Evolutionary conservation across 2,888 invertebrate genomes (phyloP), one percentile per base, ranked within the genome.

Genomic region (Noctua comes): DNA sequence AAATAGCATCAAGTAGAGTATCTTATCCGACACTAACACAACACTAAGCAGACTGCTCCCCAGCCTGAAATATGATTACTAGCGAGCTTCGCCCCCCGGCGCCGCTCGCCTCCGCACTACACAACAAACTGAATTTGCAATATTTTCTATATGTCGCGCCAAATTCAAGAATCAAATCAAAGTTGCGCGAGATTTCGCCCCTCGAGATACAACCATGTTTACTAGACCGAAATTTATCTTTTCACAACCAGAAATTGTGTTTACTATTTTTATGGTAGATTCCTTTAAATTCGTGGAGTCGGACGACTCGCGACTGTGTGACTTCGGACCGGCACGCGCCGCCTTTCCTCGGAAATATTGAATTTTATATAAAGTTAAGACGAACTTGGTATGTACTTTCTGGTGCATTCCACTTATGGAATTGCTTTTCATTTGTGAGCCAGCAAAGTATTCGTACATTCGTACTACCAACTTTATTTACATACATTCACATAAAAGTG

Each of bases 131-230:
- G 91, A 92, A 94, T 95, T 93, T 92, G 92, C 92, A 93, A 94
- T 93, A 94, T 94, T 94, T 94, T 94, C 93, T 91, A 91, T 89
- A 89, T 88, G 90, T 86, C 89, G 86, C 90, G 88, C 91, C 90
- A 91, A 93, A 95, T 94, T 93, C 91, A 89, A 88, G 92, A 95
- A 95, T 95, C 94, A 93, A 95, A 95, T 96, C 95, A 94, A 95
- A 95, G 89, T 95, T 93, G 91, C 91, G 88, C 91, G 90, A 91
- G 91, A 92, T 93, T 92, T 88, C 86, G 86, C 90, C 93, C 92
- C 94, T 83, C 86, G 93, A 92, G 94, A 91, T 86, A 82, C 80
- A 86, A 91, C 88, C 87, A 89, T 94, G 92, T 94, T 93, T 93
- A 93, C 93, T 81, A 91, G 91, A 89, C 89, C 90, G 87, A 93